Evolutionary conservation across 2,113 vertebrate species (phyloP).

Genomic region (Cephalophus harveyi): DNA sequence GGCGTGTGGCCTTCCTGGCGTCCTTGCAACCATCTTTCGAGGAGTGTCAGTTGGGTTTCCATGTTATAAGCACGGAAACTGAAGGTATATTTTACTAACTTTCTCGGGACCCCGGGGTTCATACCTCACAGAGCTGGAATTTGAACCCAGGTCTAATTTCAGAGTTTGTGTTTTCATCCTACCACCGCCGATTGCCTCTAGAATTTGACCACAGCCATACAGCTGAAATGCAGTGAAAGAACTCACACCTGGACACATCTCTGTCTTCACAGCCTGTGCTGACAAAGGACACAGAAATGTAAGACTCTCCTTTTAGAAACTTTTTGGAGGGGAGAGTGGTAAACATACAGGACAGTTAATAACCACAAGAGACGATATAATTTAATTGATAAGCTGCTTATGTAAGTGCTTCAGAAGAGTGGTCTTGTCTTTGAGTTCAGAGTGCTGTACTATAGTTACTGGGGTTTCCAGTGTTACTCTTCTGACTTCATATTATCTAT

Average conservation of each 20-base stretch:
- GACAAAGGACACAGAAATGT: neutral
- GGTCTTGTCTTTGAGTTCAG: neutral
- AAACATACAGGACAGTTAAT: neutral
- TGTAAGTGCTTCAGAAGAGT: neutral
- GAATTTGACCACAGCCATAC: neutral
- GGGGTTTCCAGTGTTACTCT: neutral
- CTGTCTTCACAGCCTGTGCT: neutral
- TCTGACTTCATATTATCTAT: neutral
- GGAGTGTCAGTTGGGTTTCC: neutral
- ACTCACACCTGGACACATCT: neutral
- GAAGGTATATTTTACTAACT: neutral
- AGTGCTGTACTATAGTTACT: neutral
- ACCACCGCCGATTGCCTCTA: neutral
- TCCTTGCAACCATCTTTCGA: neutral
- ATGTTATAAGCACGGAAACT: neutral
- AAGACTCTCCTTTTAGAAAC: neutral
- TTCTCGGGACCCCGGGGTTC: neutral
- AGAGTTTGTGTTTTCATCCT: neutral
- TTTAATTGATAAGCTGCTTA: neutral
- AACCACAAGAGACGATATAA: neutral
- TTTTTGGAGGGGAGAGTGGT: neutral
- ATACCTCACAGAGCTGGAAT: neutral
- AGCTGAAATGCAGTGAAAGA: neutral
- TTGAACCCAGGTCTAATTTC: neutral
- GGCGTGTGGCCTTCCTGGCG: neutral